Conservation (phyloP, 2,797 vertebrate species). For the Siniperca scherzeri region DNA sequence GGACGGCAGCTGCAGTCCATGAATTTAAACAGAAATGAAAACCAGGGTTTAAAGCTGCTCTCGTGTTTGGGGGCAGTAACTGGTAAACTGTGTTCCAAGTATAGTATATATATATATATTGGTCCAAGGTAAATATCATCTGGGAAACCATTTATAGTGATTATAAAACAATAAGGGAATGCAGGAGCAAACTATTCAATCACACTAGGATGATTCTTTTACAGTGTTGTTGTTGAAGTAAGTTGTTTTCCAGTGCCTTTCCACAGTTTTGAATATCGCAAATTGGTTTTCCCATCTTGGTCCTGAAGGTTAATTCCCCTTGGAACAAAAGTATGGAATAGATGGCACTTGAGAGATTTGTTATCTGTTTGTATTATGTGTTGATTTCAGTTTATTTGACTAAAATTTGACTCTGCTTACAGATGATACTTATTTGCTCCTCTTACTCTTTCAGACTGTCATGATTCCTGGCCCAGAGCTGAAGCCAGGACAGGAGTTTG, state of each 20-base stretch:
- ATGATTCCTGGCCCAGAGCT: conserved; percentile 90
- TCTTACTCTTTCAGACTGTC: conserved; percentile 87
- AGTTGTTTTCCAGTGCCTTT: neutral
- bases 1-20: neutral
- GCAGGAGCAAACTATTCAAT: neutral
- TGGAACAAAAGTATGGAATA: neutral
- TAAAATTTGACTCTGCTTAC: neutral
- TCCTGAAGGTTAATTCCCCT: neutral
- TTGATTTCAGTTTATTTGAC: neutral
- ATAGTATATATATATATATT: too few species aligned
- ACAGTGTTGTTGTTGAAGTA: neutral
- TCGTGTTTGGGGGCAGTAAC: neutral
- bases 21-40: neutral
- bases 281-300: neutral
- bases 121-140: neutral
- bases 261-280: neutral
- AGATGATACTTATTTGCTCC: neutral
- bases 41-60: neutral
- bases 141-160: neutral
- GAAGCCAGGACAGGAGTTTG: conserved; percentile 86
- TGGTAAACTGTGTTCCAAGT: neutral
- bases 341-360: neutral
- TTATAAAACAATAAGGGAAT: neutral
- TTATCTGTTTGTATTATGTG: neutral
- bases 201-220: neutral